Evolutionary conservation across 2,797 vertebrate genomes (phyloP), one percentile per base, ranked within the genome.

Genomic region (Helarctos malayanus): DNA sequence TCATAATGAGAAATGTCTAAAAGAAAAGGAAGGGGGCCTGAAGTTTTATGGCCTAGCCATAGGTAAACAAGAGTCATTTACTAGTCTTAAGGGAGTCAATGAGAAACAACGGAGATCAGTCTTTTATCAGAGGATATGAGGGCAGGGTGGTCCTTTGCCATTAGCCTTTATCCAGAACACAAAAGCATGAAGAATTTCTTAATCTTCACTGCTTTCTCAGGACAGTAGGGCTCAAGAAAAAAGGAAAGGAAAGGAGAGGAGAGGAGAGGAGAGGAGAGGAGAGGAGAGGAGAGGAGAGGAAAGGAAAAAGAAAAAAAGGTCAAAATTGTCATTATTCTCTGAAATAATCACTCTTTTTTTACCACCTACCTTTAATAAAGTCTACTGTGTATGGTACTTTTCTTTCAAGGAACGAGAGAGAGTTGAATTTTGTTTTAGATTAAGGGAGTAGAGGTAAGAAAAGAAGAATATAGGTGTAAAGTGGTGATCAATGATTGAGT

Each of bases 161-260:
- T 89, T 69, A 79, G 25, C 18, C 35, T 89, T 92, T 78, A 85
- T 21, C 23, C 35, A 45, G 19, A 75, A 93, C 25, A 95, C 11
- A 76, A 71, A 78, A 84, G n/a, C 0, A 7, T 16, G 57, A 4
- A 16, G 11, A 1, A 27, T 23, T 38, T 69, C 71, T 83, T 75
- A 89, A 96, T 76, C 35, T 32, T 59, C 57, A 35, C 52, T 91
- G 65, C 41, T 76, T 96, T 86, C 61, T 68, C 45, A 90, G 3
- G 73, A 7, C 32, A 82, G 11, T 21, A 78, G 9, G 23, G 11
- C 54, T 93, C n/a, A 73, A 16, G 27, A 25, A 13, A 5, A 25
- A 15, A 57, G 23, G 9, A 25, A 25, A 8, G 56, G 21, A 21
- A 10, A 25, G 9, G 56, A 57, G 15, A 14, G 13, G 10, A 25